Evolutionary conservation across 2,797 vertebrate species (phyloP).

Genomic region (Chloroceryle amazona): DNA sequence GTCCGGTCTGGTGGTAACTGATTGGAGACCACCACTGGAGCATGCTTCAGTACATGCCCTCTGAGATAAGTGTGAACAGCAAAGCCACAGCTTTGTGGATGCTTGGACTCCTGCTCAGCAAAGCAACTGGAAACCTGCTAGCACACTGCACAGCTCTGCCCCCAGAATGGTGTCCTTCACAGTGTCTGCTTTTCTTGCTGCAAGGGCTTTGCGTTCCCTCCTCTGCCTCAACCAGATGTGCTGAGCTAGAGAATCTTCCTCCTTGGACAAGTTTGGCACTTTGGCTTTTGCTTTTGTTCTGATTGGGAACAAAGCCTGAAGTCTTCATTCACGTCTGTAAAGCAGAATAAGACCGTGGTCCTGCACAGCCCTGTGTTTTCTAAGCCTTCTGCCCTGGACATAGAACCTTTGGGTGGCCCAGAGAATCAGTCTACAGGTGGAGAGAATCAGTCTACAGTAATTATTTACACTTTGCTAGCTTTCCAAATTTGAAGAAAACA

Average conservation of each 20-base stretch:
- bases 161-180: neutral
- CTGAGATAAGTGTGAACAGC: neutral
- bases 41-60: neutral
- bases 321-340: neutral
- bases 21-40: rapidly evolving
- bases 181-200: neutral
- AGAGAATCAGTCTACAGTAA: neutral
- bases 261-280: neutral
- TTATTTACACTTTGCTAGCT: neutral
- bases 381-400: neutral
- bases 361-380: neutral
- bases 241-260: neutral
- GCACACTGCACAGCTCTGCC: neutral
- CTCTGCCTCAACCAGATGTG: neutral
- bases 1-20: neutral
- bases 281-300: neutral
- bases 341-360: neutral
- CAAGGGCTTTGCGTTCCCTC: neutral
- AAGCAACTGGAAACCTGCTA: neutral
- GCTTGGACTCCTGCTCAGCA: neutral
- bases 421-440: neutral
- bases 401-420: neutral
- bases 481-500: neutral
- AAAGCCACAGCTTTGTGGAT: neutral
- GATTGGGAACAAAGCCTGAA: neutral